Evolutionary conservation across 2,888 invertebrate genomes (phyloP).

Genomic region (Tetranychus truncatus): DNA sequence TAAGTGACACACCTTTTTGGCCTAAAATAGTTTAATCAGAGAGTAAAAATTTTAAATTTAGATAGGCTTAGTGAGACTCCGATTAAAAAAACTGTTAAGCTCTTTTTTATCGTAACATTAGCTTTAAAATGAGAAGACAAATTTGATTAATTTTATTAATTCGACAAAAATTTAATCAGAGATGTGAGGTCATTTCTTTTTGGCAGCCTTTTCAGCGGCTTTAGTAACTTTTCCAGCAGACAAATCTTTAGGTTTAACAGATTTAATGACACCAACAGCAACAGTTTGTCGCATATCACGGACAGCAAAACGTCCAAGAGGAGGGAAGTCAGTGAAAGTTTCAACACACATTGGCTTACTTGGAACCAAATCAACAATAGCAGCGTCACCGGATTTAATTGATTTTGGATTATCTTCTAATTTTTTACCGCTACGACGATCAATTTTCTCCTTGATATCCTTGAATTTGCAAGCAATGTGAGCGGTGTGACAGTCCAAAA

Average conservation of each 20-base stretch:
- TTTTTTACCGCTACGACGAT: conserved; percentile 77
- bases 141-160: neutral
- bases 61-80: neutral
- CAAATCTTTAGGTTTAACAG: conserved; percentile 56
- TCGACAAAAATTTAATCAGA: neutral
- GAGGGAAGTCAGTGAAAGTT: conserved; percentile 92
- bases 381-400: conserved; percentile 91
- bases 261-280: conserved; percentile 80
- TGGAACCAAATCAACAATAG: conserved; percentile 79
- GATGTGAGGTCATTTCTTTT: conserved; percentile 59
- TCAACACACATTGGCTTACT: conserved; percentile 97
- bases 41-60: neutral
- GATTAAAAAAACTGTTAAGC: neutral
- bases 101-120: neutral
- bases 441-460: conserved; percentile 94
- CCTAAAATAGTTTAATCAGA: neutral
- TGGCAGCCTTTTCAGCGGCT: conserved; percentile 90
- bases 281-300: conserved; percentile 99
- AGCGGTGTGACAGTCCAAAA: conserved; percentile 98
- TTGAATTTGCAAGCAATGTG: conserved; percentile 99
- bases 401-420: conserved; percentile 63
- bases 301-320: conserved; percentile 87
- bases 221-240: conserved; percentile 88
- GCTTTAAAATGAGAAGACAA: too few species aligned
- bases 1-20: neutral